These are phyloP conservation scores for Haliclona indistincta DNA, from an alignment of 37 sponge, comb jelly and placozoan species.

Conservation along the genomic window DNA sequence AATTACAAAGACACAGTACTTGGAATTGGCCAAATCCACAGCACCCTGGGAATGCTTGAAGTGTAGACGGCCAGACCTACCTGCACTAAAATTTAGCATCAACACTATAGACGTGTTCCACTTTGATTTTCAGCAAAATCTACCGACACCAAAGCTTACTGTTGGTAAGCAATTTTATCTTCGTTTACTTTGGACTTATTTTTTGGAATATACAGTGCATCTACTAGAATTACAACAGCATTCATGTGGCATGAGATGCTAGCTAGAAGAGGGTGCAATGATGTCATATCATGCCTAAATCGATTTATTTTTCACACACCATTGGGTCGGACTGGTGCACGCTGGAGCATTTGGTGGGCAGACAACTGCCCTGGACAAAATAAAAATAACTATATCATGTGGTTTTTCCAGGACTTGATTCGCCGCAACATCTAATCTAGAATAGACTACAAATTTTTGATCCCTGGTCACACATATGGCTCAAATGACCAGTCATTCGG, in stretches of 20 bases:
- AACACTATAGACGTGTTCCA: constrained; percentile 29
- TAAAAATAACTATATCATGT: constrained; percentile 49
- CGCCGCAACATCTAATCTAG: constrained; percentile 32
- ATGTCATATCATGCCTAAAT: constrained; percentile 44
- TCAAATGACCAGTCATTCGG: constrained; percentile 40
- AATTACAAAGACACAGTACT: constrained; percentile 4
- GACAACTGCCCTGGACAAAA: constrained; percentile 61
- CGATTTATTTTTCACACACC: constrained; percentile 26
- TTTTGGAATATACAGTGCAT: constrained; percentile 61
- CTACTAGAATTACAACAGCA: constrained; percentile 32
- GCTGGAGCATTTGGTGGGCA: constrained; percentile 60
- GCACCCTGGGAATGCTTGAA: constrained; percentile 16
- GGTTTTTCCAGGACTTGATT: constrained; percentile 55
- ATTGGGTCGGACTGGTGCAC: constrained; percentile 39
- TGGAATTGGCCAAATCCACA: background rate
- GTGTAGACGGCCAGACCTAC: no score
- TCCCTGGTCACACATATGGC: constrained; percentile 55
- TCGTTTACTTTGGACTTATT: constrained; percentile 60
- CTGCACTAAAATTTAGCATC: constrained; percentile 21
- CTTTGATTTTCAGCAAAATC: constrained; percentile 69
- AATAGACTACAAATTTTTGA: constrained; percentile 45
- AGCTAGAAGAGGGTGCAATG: constrained; percentile 38
- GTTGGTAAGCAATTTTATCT: constrained; percentile 62
- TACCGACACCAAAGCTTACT: constrained; percentile 61
- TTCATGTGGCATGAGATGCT: constrained; percentile 72